Evolutionary conservation across 2,113 vertebrate genomes (phyloP).

Genomic region (Megaceryle maxima): DNA sequence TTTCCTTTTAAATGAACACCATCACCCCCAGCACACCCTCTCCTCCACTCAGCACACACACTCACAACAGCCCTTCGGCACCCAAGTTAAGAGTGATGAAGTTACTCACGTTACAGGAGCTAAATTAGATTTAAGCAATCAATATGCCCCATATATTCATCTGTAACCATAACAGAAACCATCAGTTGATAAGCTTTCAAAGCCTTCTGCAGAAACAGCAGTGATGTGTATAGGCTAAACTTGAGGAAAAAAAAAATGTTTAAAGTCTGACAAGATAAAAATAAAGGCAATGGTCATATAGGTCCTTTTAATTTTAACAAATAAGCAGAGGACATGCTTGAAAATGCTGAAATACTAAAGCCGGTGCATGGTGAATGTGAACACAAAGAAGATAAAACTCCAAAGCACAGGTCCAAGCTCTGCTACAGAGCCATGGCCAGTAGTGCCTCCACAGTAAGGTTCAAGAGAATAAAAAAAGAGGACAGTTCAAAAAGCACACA

Average conservation of each 20-base stretch:
- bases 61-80: background rate
- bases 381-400: background rate
- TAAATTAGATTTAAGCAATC: background rate
- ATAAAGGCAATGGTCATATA: background rate
- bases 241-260: background rate
- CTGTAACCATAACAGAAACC: background rate
- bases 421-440: rapidly evolving
- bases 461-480: background rate
- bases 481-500: rapidly evolving
- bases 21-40: background rate
- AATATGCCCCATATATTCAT: background rate
- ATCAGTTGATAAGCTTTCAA: background rate
- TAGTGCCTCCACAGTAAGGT: background rate
- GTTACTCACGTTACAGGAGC: background rate
- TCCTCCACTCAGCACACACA: background rate
- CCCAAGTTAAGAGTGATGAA: background rate
- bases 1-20: background rate
- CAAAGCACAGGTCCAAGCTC: background rate
- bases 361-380: background rate
- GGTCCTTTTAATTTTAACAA: background rate
- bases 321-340: background rate
- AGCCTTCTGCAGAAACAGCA: background rate
- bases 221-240: background rate
- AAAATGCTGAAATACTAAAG: background rate
- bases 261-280: background rate